A percentile compares a stretch with the other conserved stretches of the same genome.
Evolutionary conservation across 1,140 invertebrate genomes (phyloP).

Genomic region (Hycleus cichorii): DNA sequence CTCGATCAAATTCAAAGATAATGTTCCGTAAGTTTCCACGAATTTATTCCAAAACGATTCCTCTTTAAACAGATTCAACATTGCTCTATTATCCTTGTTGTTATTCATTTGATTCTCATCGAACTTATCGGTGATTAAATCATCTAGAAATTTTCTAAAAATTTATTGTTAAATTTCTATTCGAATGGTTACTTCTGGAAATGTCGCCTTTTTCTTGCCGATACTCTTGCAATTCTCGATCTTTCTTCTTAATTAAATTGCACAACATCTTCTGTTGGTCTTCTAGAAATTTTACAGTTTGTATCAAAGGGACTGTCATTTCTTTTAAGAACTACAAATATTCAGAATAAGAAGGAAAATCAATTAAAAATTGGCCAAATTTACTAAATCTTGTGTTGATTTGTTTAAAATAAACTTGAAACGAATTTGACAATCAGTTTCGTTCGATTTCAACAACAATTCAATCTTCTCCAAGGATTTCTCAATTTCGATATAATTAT

Average conservation of each 20-base stretch:
- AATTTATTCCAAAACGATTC: constrained; percentile 2
- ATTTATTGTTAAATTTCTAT: not conserved
- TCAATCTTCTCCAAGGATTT: not conserved
- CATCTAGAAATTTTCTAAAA: constrained; percentile 7
- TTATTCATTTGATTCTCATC: not conserved
- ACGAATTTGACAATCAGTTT: not conserved
- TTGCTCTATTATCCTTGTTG: constrained; percentile 1
- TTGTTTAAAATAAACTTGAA: constrained; percentile 7
- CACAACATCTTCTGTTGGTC: not conserved
- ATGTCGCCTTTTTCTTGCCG: constrained; percentile 14
- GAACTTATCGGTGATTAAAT: constrained; percentile 12
- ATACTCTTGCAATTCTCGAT: constrained; percentile 13
- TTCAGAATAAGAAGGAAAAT: not conserved
- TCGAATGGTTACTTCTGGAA: constrained; percentile 1
- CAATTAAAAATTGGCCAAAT: not conserved
- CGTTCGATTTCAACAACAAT: not conserved
- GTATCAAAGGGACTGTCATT: constrained; percentile 14
- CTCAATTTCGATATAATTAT: not conserved
- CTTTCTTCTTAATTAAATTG: constrained; percentile 14
- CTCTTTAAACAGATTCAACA: constrained; percentile 11
- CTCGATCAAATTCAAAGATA: constrained; percentile 1
- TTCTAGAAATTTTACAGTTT: constrained; percentile 13
- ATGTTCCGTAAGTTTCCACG: not conserved
- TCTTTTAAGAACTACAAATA: constrained; percentile 12
- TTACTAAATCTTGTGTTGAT: not conserved